phyloP scores from a whole-genome alignment of 2,797 vertebrate genomes.

The Galaxias olidus region DNA sequence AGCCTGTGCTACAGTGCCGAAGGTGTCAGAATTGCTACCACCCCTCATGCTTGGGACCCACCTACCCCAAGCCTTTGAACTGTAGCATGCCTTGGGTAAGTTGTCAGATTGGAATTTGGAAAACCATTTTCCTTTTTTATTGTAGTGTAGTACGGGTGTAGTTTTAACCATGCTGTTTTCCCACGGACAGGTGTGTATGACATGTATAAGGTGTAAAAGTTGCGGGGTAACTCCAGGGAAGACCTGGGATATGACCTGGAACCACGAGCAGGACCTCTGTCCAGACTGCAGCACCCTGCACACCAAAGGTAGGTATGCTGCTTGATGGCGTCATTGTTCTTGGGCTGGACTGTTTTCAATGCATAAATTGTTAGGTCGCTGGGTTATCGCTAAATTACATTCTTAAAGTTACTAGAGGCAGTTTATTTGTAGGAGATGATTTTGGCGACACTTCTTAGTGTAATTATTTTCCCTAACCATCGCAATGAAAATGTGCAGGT shows the following conservation, averaged over 20 bases:
- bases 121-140: too few species aligned
- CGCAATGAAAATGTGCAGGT: too few species aligned
- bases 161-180: too few species aligned
- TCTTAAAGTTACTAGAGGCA: too few species aligned
- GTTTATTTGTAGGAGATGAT: too few species aligned
- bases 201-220: conserved; percentile 89
- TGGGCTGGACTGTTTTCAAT: too few species aligned
- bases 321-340: too few species aligned
- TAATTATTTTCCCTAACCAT: too few species aligned
- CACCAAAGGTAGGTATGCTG: conserved; percentile 75
- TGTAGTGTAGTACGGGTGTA: too few species aligned
- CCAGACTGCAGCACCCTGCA: conserved; percentile 80
- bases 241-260: conserved; percentile 81
- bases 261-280: conserved; percentile 85
- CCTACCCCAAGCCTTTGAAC: conserved; percentile 85
- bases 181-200: conserved; percentile 82
- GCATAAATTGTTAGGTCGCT: too few species aligned
- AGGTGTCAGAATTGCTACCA: conserved; percentile 89
- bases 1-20: conserved; percentile 89
- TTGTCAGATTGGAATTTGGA: conserved; percentile 13
- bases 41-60: conserved; percentile 87
- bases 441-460: too few species aligned
- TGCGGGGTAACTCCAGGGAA: conserved; percentile 88
- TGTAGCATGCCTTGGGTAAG: conserved; percentile 85
- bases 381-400: too few species aligned